Base-by-base conservation (phyloP, 2,797 vertebrate species). In the Anolis apletophallus region DNA sequence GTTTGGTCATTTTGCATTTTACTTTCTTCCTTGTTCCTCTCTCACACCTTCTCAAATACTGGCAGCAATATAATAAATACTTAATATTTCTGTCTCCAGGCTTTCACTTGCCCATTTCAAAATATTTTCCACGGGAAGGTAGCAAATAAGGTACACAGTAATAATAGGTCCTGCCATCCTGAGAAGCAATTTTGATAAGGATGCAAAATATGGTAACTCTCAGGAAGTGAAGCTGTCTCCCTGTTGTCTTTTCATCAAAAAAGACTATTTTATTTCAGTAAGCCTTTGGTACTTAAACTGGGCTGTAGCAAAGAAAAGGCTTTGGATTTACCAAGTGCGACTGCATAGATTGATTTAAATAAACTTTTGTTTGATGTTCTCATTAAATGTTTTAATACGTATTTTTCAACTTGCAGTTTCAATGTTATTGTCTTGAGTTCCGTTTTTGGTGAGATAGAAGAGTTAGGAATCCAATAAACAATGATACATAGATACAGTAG, bases 41-140 rank as follows among this genome's bases (percentile, higher is more conserved):
- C 61, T 55, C 69, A 7, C 9, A 10, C 40, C 57, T 82, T 77
- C 59, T n/a, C 4, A 68, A 64, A 69, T 21, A 6, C 52, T 57
- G 32, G 68, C 32, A 73, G 34, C 16, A 76, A 76, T 0, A 68
- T 40, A 3, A 88, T 85, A 87, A 84, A 19, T 88, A 36, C 19
- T 40, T 73, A 88, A 50, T 57, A 40, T 8, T 61, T 54, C 16
- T 40, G 14, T 9, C 0, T 0, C 1, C 1, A 3, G 46, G 7
- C 46, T 75, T 71, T 85, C 61, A 2, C 16, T 67, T 5, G n/a
- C 1, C 26, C 1, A 46, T 21, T 26, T 75, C 69, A 71, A 59
- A 9, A 14, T 75, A 46, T n/a, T 78, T 61, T 85, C 52, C 11
- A 82, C 77, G 80, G 54, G 23, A 75, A 85, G 81, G 68, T 0